Percentiles rank a stretch among this genome's conserved stretches.
phyloP scores from a whole-genome alignment of 92 coral and sea anemone genomes.

The Epizoanthus ramosus region DNA sequence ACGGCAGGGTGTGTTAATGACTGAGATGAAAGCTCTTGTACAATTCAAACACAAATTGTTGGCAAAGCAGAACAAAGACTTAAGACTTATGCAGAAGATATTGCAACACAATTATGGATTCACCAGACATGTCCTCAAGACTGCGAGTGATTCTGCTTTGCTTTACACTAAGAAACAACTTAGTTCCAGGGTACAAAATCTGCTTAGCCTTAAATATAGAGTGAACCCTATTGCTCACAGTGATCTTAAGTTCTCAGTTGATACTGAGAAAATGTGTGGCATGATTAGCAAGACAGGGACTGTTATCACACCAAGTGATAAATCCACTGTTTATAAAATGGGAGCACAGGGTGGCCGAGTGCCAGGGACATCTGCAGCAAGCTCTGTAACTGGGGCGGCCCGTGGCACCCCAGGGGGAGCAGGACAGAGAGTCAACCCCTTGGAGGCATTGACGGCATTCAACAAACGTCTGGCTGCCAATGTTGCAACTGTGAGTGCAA shows the following conservation, averaged over 20 bases:
- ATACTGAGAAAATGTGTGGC: constrained; percentile 82
- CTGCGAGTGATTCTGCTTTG: constrained; percentile 86
- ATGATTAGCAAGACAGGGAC: constrained; percentile 83
- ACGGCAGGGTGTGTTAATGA: constrained; percentile 78
- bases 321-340: constrained; percentile 43
- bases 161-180: constrained; percentile 90
- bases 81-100: constrained; percentile 91
- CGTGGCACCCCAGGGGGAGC: constrained; percentile 29
- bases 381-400: constrained; percentile 10
- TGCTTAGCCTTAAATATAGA: constrained; percentile 89
- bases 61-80: constrained; percentile 94
- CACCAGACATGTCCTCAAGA: constrained; percentile 87
- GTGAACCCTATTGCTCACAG: constrained; percentile 97
- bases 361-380: constrained; percentile 12
- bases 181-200: constrained; percentile 94
- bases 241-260: constrained; percentile 91
- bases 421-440: constrained; percentile 61
- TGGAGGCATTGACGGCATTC: constrained; percentile 75
- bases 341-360: constrained; percentile 36
- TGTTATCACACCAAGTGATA: constrained; percentile 92
- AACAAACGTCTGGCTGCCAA: constrained; percentile 68
- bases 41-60: constrained; percentile 89
- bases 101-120: constrained; percentile 94
- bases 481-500: constrained; percentile 47
- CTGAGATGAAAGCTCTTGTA: constrained; percentile 91